A percentile compares a stretch with the other conserved stretches of the same genome.
Evolutionary conservation across 2,888 invertebrate genomes (phyloP).

Genomic region (Amiota communis): DNA sequence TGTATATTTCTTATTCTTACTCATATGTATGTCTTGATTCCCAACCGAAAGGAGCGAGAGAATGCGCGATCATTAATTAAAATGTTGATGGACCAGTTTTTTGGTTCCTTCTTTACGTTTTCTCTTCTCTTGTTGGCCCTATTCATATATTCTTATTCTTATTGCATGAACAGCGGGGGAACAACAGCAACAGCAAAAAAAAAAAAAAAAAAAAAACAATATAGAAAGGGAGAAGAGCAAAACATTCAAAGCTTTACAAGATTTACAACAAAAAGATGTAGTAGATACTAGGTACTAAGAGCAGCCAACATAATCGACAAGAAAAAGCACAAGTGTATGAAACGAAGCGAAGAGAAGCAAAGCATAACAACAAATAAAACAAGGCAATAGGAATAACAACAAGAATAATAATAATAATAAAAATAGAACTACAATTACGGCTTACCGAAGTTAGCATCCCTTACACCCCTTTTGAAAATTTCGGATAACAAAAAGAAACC

Average conservation of each 20-base stretch:
- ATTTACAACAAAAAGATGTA: too few relatives aligned
- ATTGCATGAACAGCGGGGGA: constrained; percentile 21
- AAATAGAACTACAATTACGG: neutral
- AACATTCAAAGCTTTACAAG: neutral
- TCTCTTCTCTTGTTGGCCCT: neutral
- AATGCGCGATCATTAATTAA: constrained; percentile 60
- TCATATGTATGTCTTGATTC: neutral
- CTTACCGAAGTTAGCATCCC: too few relatives aligned
- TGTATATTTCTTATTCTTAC: neutral
- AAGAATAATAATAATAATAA: constrained; percentile 26
- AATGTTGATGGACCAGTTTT: constrained; percentile 66
- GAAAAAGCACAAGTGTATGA: constrained; percentile 22
- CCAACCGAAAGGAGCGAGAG: neutral
- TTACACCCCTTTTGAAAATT: too few relatives aligned
- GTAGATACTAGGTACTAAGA: too few relatives aligned
- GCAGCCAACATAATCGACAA: neutral
- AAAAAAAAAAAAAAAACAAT: constrained; percentile 35
- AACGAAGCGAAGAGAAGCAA: constrained; percentile 45
- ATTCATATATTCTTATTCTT: neutral
- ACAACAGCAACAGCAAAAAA: constrained; percentile 21
- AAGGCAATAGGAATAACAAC: constrained; percentile 47
- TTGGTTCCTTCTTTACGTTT: constrained; percentile 34
- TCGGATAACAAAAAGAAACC: too few relatives aligned
- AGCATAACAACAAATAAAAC: constrained; percentile 20
- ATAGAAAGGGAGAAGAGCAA: neutral